Percentiles rank a stretch among this genome's conserved stretches.
These are phyloP conservation scores for Nipponacmea schrenckii DNA, from an alignment of 2,888 invertebrate species.

Conservation along the genomic window DNA sequence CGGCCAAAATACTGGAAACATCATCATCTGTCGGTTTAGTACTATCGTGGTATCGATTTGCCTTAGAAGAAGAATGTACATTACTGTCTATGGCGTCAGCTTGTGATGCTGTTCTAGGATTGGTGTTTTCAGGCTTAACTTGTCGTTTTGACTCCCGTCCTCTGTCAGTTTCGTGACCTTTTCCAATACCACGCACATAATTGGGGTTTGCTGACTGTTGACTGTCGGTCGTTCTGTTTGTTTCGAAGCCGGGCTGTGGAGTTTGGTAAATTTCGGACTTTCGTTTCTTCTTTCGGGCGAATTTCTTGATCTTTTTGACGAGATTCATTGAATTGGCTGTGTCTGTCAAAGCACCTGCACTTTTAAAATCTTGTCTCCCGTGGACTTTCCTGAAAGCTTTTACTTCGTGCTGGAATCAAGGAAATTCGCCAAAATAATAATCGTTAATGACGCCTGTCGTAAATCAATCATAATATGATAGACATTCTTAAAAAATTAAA, in stretches of 20 bases:
- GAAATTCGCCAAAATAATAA: background rate
- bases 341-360: constrained; percentile 12
- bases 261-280: background rate
- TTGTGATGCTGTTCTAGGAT: background rate
- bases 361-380: constrained; percentile 25
- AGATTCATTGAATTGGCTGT: constrained; percentile 13
- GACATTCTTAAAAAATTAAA: no score
- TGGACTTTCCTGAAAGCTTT: constrained; percentile 21
- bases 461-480: no score
- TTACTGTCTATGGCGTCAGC: background rate
- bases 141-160: background rate
- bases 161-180: background rate
- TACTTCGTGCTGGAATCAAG: constrained; percentile 18
- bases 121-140: background rate
- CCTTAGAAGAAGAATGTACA: background rate
- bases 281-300: constrained; percentile 18
- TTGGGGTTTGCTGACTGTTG: background rate
- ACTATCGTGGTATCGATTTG: no score
- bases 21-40: background rate
- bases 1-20: background rate
- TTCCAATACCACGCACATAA: background rate
- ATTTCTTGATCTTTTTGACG: constrained; percentile 20
- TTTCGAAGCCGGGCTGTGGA: background rate
- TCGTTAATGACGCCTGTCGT: no score
- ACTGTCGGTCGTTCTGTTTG: background rate